Conservation (phyloP, 2,113 vertebrate genomes). For the Poeciliopsis retropinna region DNA sequence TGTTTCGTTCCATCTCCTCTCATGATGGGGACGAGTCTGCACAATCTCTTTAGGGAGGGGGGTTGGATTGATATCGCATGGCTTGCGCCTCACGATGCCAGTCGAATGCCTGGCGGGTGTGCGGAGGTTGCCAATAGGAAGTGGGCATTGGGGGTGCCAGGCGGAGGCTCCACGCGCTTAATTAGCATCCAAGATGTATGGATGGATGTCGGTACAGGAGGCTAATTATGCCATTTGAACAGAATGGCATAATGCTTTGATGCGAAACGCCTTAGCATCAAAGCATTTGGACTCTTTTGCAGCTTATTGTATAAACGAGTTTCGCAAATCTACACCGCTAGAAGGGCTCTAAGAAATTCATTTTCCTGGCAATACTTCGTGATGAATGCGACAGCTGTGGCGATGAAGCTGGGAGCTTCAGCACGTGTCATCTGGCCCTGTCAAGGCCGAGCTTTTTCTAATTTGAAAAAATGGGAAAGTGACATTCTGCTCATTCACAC, state of each 20-base stretch:
- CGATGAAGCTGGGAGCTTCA: conserved; percentile 39
- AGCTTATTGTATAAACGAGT: conserved; percentile 58
- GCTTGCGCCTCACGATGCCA: conserved; percentile 30
- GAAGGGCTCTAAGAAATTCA: conserved; percentile 64
- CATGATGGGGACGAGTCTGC: conserved; percentile 11
- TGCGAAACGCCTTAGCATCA: conserved; percentile 48
- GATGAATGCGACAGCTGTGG: conserved; percentile 75
- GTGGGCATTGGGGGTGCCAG: conserved; percentile 42
- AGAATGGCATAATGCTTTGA: too few relatives aligned
- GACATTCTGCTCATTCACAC: conserved; percentile 49
- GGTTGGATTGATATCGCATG: conserved; percentile 14
- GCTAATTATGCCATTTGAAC: conserved; percentile 67
- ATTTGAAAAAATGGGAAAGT: conserved; percentile 66
- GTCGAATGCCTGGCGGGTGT: conserved; percentile 30
- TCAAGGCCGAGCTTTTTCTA: conserved; percentile 55
- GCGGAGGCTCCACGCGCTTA: conserved; percentile 56
- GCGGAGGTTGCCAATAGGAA: conserved; percentile 51
- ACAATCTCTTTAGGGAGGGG: conserved; percentile 13
- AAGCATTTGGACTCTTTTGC: conserved; percentile 61
- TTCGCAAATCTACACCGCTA: conserved; percentile 42
- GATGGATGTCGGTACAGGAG: conserved; percentile 49
- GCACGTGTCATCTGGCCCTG: conserved; percentile 59
- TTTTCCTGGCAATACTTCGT: conserved; percentile 62
- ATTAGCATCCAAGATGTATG: conserved; percentile 62
- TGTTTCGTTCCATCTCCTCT: conserved; percentile 16